phyloP scores from a whole-genome alignment of 2,113 vertebrate genomes.

The Arothron firmamentum region DNA sequence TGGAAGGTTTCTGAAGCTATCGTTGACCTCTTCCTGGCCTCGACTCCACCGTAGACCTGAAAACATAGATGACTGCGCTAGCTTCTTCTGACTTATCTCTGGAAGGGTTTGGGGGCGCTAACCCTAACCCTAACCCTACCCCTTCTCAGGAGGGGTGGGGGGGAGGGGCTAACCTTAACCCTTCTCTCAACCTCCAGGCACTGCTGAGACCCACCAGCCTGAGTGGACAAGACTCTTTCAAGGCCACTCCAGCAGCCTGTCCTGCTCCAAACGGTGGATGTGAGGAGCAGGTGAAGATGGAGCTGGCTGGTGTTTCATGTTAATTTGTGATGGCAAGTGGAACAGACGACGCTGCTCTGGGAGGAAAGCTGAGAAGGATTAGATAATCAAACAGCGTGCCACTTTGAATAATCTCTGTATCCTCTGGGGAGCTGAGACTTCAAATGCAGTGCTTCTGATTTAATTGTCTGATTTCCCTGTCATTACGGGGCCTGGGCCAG shows the following conservation, averaged over 20 bases:
- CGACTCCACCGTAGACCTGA: too few relatives aligned
- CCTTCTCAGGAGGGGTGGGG: too few relatives aligned
- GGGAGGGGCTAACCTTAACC: too few relatives aligned
- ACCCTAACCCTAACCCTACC: too few relatives aligned
- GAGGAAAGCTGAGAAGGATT: constrained; percentile 73
- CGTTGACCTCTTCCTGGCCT: constrained; percentile 57
- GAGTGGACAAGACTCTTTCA: too few relatives aligned
- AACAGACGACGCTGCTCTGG: constrained; percentile 61
- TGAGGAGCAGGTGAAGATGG: constrained; percentile 43
- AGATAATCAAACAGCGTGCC: constrained; percentile 77
- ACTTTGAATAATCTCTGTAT: constrained; percentile 76
- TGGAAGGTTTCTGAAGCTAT: constrained; percentile 8
- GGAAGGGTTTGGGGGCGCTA: too few relatives aligned
- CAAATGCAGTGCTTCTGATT: constrained; percentile 71
- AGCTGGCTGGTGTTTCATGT: constrained; percentile 68
- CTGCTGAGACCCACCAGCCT: too few relatives aligned
- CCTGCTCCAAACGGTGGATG: too few relatives aligned
- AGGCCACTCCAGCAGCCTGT: too few relatives aligned
- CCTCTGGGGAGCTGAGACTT: constrained; percentile 72
- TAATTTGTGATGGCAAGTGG: constrained; percentile 70
- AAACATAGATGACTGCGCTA: too few relatives aligned
- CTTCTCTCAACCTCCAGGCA: too few relatives aligned
- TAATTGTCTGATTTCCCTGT: constrained; percentile 78
- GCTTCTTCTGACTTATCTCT: too few relatives aligned
- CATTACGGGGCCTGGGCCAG: constrained; percentile 76